These are phyloP conservation scores for Mellivora capensis DNA, from an alignment of 2,113 vertebrate species.

Conservation along the genomic window DNA sequence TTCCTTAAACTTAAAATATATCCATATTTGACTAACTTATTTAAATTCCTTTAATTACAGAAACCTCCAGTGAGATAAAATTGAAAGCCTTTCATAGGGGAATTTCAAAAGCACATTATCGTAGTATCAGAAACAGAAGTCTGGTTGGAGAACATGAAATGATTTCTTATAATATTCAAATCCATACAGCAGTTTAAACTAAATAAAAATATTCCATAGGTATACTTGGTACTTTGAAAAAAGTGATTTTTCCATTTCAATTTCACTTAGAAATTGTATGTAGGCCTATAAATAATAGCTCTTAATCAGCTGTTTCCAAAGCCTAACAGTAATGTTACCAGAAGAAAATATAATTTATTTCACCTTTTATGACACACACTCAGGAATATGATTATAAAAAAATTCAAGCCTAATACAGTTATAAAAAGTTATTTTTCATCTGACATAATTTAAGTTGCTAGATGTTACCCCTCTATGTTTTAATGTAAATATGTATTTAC, in stretches of 20 bases:
- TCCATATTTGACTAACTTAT: not conserved
- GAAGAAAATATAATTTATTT: conserved; percentile 49
- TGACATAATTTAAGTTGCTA: not conserved
- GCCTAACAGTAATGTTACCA: conserved; percentile 26
- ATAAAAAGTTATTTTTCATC: not conserved
- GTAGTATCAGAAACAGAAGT: not conserved
- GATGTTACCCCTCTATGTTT: not conserved
- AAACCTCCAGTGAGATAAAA: not conserved
- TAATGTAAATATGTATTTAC: not conserved
- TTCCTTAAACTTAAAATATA: not conserved
- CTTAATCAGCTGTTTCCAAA: conserved; percentile 46
- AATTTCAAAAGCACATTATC: not conserved
- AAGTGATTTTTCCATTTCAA: not conserved
- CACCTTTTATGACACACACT: conserved; percentile 16
- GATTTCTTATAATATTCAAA: not conserved
- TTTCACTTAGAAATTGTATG: conserved; percentile 12
- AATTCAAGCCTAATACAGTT: not conserved
- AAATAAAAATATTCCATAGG: not conserved
- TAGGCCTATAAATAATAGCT: not conserved
- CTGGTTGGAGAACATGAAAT: not conserved
- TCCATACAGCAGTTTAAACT: not conserved
- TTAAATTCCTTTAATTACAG: not conserved
- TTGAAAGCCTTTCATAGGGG: not conserved
- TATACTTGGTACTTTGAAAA: not conserved
- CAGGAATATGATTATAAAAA: not conserved